Base-by-base conservation (phyloP, 92 coral and sea anemone genomes). In the Isaurus tuberculatus region DNA sequence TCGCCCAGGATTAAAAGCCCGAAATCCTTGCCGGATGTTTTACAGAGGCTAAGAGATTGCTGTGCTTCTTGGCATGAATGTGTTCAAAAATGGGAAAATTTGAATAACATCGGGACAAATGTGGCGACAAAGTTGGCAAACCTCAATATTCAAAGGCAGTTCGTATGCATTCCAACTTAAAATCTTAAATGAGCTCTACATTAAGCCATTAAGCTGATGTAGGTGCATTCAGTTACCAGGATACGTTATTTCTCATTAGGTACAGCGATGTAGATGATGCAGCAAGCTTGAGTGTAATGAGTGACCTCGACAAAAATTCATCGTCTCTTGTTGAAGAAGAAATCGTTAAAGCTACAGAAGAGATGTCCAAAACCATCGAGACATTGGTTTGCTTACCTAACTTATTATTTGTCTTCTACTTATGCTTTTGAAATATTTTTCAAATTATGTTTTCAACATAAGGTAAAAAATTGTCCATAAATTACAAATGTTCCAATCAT, bases 51-150 rank as follows among this genome's bases (percentile, higher is more conserved):
- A 8, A 83, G 98, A 67, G 95, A 94, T 60, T 87, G 98, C 32
- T 97, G 99, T 70, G 92, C 91, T 1, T 90, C 83, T 23, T 94
- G 94, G 92, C 98, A 94, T 78, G 99, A 92, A 36, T 61, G 84
- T 73, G 86, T 92, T 5, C 89, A 90, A 23, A 97, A 89, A 81
- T 97, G 99, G 99, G 86, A 89, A 40, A 79, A 64, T 79, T 72
- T 87, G 19, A 97, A 94, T 61, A 79, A 85, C 20, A 55, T 84
- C 37, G 99, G 97, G 31, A 73, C 84, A 15, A 87, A 90, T 11
- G 87, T 92, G 30, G 99, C 98, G 9, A 97, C 92, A 78, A 97
- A 97, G 67, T 58, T 97, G 73, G 91, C 91, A 43, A 94, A 97
- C 83, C 75, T 89, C 20, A 95, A 92, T 70, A 94, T 94, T 11